Evolutionary conservation across 2,797 vertebrate species (phyloP).

Genomic region (Paramormyrops hopkinsi): DNA sequence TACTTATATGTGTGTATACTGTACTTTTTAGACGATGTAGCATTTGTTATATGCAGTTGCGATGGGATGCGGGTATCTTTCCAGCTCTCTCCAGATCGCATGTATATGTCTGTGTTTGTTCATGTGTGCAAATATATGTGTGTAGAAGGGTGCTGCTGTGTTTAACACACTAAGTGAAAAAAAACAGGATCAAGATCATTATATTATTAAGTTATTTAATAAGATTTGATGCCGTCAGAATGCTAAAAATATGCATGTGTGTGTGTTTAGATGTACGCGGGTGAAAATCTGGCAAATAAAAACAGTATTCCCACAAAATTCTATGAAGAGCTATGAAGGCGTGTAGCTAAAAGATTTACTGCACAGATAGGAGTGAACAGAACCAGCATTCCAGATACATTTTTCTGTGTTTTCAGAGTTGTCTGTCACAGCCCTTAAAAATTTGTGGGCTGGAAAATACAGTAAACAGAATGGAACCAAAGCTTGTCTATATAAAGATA

Average conservation of each 20-base stretch:
- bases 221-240: neutral
- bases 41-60: neutral
- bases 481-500: constrained; percentile 24
- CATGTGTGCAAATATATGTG: neutral
- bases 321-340: neutral
- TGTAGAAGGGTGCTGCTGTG: neutral
- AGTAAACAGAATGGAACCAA: constrained; percentile 18
- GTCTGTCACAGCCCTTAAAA: constrained; percentile 13
- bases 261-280: neutral
- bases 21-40: neutral
- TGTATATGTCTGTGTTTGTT: neutral
- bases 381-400: constrained; percentile 9
- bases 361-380: neutral
- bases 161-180: neutral
- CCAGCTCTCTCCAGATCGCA: neutral
- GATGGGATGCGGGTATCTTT: neutral
- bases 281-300: neutral
- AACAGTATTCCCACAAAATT: neutral
- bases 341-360: neutral
- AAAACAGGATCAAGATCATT: neutral
- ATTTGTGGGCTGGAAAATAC: constrained; percentile 20
- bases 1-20: neutral
- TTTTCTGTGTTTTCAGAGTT: constrained; percentile 27
- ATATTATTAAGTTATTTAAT: neutral
- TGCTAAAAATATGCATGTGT: neutral